A percentile compares a stretch with the other conserved stretches of the same genome.
phyloP scores from a whole-genome alignment of 2,888 invertebrate species.

The Shargacucullia verbasci region DNA sequence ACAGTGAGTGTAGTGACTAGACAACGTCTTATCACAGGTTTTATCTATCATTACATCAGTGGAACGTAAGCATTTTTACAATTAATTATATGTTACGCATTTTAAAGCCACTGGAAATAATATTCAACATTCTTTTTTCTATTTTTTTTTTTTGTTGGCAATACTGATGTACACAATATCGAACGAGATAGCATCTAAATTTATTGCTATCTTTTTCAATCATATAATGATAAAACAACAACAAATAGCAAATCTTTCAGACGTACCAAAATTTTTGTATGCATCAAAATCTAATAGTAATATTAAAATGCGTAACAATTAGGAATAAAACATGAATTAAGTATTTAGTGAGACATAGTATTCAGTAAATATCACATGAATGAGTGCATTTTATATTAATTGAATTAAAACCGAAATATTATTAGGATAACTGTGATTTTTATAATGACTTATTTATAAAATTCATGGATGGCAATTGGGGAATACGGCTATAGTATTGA shows the following conservation, averaged over 20 bases:
- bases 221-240: no score
- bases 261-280: no score
- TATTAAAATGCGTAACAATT: conserved; percentile 24
- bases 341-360: conserved; percentile 63
- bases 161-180: no score
- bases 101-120: conserved; percentile 20
- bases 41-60: conserved; percentile 58
- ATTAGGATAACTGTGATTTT: conserved; percentile 34
- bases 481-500: background rate
- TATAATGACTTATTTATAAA: background rate
- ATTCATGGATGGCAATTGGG: background rate
- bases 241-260: no score
- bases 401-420: conserved; percentile 57
- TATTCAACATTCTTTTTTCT: background rate
- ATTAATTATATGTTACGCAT: conserved; percentile 30
- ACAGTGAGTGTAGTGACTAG: conserved; percentile 58
- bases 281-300: conserved; percentile 6
- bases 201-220: no score
- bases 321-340: conserved; percentile 61
- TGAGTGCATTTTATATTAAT: conserved; percentile 79
- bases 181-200: no score
- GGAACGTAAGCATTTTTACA: conserved; percentile 62
- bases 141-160: no score
- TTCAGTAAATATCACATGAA: conserved; percentile 83
- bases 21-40: conserved; percentile 78